Evolutionary conservation across 2,888 invertebrate species (phyloP).

Genomic region (Drosophila tanythrix): DNA sequence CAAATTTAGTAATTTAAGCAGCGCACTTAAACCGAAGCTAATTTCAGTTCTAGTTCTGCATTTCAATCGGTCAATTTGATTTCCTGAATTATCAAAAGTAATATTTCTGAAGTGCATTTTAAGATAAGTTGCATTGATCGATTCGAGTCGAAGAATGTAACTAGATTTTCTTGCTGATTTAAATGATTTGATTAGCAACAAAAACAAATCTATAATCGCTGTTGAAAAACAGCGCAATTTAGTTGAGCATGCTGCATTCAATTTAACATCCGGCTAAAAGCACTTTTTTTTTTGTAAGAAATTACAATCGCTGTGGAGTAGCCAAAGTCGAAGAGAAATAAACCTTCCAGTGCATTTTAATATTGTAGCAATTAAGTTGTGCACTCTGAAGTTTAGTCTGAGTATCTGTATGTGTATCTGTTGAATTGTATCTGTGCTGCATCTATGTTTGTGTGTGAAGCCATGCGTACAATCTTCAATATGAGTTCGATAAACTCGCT

Average conservation of each 20-base stretch:
- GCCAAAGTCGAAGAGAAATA: constrained; percentile 6
- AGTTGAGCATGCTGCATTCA: constrained; percentile 1
- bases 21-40: neutral
- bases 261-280: constrained; percentile 24
- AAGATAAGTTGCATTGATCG: neutral
- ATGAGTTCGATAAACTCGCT: constrained; percentile 78
- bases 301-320: constrained; percentile 3
- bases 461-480: constrained; percentile 81
- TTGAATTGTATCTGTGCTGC: constrained; percentile 21
- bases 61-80: neutral
- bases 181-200: neutral
- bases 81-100: neutral
- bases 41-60: neutral
- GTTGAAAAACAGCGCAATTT: constrained; percentile 1
- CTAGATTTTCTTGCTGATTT: neutral
- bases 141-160: neutral
- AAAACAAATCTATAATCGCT: neutral
- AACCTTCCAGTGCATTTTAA: constrained; percentile 46
- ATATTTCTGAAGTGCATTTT: neutral
- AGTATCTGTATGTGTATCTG: constrained; percentile 8
- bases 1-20: neutral
- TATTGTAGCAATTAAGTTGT: constrained; percentile 58
- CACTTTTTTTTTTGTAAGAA: constrained; percentile 1
- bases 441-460: constrained; percentile 60
- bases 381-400: constrained; percentile 45